phyloP scores from a whole-genome alignment of 2,113 vertebrate genomes.

The Rhagologus leucostigma region DNA sequence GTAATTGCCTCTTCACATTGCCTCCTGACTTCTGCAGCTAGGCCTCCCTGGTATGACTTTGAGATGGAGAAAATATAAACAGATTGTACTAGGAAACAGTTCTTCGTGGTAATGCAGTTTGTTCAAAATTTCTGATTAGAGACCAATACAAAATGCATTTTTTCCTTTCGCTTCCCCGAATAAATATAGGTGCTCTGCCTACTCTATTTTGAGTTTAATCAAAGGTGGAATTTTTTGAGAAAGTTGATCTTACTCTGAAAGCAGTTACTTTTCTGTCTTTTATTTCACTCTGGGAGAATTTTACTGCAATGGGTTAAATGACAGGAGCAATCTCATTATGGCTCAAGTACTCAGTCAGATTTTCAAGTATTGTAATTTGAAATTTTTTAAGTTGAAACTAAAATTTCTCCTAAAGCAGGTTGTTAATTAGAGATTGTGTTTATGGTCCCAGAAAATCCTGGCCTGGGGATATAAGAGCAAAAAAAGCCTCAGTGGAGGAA shows the following conservation, averaged over 20 bases:
- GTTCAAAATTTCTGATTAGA: background rate
- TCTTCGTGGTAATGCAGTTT: background rate
- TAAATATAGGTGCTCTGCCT: background rate
- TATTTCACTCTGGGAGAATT: background rate
- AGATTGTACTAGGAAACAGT: background rate
- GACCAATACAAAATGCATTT: background rate
- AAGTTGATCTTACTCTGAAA: background rate
- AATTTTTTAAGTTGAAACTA: background rate
- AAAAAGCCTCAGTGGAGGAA: background rate
- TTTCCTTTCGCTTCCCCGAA: background rate
- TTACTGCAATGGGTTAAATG: background rate
- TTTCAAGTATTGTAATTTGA: background rate
- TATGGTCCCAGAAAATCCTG: background rate
- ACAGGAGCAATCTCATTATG: background rate
- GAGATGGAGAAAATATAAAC: background rate
- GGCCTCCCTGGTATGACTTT: background rate
- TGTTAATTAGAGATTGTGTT: background rate
- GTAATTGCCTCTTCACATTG: constrained; percentile 16
- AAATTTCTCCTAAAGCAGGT: background rate
- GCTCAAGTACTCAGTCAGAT: background rate
- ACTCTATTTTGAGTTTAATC: background rate
- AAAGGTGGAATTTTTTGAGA: background rate
- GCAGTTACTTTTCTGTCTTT: background rate
- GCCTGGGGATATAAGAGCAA: background rate
- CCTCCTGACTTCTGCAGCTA: constrained; percentile 3